Evolutionary conservation across 2,888 invertebrate species (phyloP).

Genomic region (Heliconius charithonia): DNA sequence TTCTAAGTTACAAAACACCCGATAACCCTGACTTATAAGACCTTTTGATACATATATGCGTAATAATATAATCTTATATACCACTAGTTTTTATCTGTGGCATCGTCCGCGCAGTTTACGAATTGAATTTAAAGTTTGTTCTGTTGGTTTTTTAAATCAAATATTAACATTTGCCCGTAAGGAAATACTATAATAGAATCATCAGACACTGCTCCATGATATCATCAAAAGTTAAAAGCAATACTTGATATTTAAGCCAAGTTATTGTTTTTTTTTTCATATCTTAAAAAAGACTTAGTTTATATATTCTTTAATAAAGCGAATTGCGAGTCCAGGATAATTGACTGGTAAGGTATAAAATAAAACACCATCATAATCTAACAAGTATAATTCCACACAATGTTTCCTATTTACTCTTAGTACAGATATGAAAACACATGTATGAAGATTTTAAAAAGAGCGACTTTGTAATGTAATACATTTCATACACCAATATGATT

Average conservation of each 20-base stretch:
- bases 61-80: neutral
- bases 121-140: no score
- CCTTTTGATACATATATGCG: neutral
- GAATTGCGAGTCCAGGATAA: no score
- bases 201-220: no score
- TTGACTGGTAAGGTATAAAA: conserved; percentile 7
- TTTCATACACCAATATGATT: neutral
- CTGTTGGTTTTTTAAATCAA: no score
- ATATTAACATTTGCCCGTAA: no score
- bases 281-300: neutral
- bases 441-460: conserved; percentile 43
- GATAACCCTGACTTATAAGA: neutral
- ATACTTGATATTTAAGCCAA: no score
- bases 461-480: conserved; percentile 32
- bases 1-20: neutral
- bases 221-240: no score
- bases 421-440: conserved; percentile 44
- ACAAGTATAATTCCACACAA: conserved; percentile 43
- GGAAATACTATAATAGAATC: no score
- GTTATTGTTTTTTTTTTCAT: no score
- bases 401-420: conserved; percentile 41
- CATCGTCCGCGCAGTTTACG: no score
- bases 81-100: no score
- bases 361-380: conserved; percentile 35
- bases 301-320: neutral